These are phyloP conservation scores for Mesochorus sp. DNA, from an alignment of 2,888 invertebrate genomes.

Conservation along the genomic window DNA sequence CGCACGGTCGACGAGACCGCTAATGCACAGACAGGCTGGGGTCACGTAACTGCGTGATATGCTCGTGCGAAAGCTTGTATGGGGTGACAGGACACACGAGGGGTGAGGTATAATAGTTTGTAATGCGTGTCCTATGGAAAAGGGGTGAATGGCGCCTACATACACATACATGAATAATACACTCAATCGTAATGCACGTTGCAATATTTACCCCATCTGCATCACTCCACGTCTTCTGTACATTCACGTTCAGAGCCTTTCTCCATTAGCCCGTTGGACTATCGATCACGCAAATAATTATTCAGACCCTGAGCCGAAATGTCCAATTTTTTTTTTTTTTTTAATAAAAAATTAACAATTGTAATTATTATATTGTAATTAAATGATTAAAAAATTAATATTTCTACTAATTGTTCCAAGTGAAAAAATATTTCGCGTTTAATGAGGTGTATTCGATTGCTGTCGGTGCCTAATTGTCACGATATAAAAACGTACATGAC, in stretches of 20 bases:
- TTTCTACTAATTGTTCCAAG: too few relatives aligned
- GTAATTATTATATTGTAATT: too few relatives aligned
- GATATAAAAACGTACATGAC: too few relatives aligned
- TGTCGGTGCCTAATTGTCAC: too few relatives aligned
- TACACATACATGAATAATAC: conserved; percentile 66
- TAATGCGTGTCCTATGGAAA: conserved; percentile 55
- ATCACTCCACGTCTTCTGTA: conserved; percentile 12
- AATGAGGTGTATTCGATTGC: too few relatives aligned
- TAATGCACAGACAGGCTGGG: conserved; percentile 76
- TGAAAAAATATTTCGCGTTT: too few relatives aligned
- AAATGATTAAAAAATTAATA: too few relatives aligned
- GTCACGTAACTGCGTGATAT: conserved; percentile 54
- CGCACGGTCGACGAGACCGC: conserved; percentile 62
- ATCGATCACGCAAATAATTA: conserved; percentile 31
- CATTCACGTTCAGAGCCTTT: not conserved
- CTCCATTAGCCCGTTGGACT: not conserved
- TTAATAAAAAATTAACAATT: too few relatives aligned
- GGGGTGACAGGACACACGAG: not conserved
- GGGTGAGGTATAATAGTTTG: conserved; percentile 41
- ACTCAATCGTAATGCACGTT: conserved; percentile 66
- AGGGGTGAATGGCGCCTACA: conserved; percentile 58
- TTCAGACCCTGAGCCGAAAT: not conserved
- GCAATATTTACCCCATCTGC: conserved; percentile 76
- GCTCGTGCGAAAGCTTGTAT: conserved; percentile 51
- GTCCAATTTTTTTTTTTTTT: too few relatives aligned